Evolutionary conservation across 2,888 invertebrate genomes (phyloP), one percentile per base, ranked within the genome.

Genomic region (Netelia melanura): DNA sequence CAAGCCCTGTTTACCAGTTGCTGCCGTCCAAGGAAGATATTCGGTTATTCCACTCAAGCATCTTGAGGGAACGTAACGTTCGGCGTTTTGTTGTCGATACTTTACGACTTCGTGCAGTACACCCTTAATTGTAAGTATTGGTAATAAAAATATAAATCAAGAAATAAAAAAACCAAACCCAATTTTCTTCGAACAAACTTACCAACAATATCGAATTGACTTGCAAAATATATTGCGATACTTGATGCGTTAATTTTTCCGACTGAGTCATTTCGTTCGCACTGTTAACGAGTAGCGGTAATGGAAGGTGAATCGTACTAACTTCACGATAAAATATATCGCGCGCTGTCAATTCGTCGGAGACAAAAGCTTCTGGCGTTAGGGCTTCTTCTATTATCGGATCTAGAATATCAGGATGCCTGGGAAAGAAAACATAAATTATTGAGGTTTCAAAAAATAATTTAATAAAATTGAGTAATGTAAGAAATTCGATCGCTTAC

Each of bases 271-370:
- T 94, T 83, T 96, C 95, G 48, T 95, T 95, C 70, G 96, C 95
- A 86, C 95, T 94, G 84, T 95, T 95, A 0, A 95, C 94, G 65
- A 97, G 91, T 2, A 95, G 95, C 54, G 95, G 95, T 52, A 97
- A 94, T n/a, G 97, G 95, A 67, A 95, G 95, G 89, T 97, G 95
- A 68, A 97, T 94, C 78, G 95, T 95, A 58, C 96, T 96, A 5
- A 97, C 94, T 94, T 96, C 96, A 62, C 97, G 95, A 92, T 96
- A 97, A 93, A 97, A 97, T 61, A 97, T 92, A 93, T 97, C 97
- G 88, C 97, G 96, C 2, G 95, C 93, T 0, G 96, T 96, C n/a
- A 97, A 93, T 75, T 93, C 92, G 3, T 92, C 91, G 0, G 92
- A 93, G 0, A 92, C 86, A 43, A 86, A 89, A n/a, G 89, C 81